Percentiles rank a stretch among this genome's conserved stretches.
Conservation (phyloP, 2,797 vertebrate species). For the Clarias fuscus region DNA sequence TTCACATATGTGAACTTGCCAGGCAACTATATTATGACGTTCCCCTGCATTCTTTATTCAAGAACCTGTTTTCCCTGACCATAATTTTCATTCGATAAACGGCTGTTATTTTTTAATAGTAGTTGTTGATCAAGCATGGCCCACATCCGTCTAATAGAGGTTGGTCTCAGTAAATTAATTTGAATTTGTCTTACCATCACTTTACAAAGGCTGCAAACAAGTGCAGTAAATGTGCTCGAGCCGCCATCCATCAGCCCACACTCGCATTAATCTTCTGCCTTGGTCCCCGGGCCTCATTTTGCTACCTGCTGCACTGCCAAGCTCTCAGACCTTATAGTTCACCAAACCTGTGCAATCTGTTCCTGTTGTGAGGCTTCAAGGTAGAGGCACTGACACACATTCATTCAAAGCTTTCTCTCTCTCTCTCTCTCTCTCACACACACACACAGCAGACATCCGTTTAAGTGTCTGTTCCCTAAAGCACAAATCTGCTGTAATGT, state of each 20-base stretch:
- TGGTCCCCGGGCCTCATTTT: background rate
- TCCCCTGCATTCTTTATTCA: background rate
- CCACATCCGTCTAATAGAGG: constrained; percentile 5
- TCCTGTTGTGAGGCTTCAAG: constrained; percentile 49
- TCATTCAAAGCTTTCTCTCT: constrained; percentile 18
- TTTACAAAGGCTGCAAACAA: constrained; percentile 56
- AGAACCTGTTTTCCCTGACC: background rate
- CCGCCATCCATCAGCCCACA: constrained; percentile 21
- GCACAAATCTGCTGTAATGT: constrained; percentile 72
- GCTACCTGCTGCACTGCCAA: constrained; percentile 57
- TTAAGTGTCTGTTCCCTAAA: constrained; percentile 68
- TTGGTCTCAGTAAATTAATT: background rate
- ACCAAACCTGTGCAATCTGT: constrained; percentile 53
- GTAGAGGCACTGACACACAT: background rate
- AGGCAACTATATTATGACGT: background rate
- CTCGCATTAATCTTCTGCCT: constrained; percentile 35
- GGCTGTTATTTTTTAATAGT: background rate
- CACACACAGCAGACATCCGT: constrained; percentile 59
- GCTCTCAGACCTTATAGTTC: constrained; percentile 53
- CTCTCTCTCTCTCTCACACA: background rate
- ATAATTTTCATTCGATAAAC: background rate
- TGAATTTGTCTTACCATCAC: constrained; percentile 59
- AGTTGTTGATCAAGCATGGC: background rate
- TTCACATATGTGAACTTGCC: background rate
- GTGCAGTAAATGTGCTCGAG: constrained; percentile 58